Percentiles rank a stretch among this genome's conserved stretches.
Evolutionary conservation across 64 coral and sea anemone species (phyloP).

Genomic region (Montipora cactus): DNA sequence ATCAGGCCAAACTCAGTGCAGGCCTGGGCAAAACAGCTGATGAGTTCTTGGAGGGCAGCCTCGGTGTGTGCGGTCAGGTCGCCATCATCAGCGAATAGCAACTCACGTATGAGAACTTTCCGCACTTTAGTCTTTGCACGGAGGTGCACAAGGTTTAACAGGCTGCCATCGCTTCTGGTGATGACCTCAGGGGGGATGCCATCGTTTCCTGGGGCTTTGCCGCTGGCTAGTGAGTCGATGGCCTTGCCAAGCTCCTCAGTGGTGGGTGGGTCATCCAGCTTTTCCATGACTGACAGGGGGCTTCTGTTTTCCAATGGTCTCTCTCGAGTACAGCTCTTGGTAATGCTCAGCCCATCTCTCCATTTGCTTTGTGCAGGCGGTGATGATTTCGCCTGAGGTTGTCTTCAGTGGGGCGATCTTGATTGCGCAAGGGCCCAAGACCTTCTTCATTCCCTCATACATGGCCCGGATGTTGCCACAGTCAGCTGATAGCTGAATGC

Average conservation of each 20-base stretch:
- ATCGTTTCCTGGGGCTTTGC: conserved; percentile 36
- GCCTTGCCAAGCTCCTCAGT: conserved; percentile 9
- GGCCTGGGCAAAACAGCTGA: not conserved
- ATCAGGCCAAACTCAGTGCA: conserved; percentile 11
- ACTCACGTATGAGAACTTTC: not conserved
- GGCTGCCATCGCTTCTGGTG: conserved; percentile 6
- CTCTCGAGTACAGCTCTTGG: conserved; percentile 32
- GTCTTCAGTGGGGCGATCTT: conserved; percentile 11
- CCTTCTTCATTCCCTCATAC: conserved; percentile 27
- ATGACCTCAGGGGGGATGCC: conserved; percentile 36
- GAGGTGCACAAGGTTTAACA: not conserved
- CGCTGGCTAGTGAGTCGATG: conserved; percentile 13
- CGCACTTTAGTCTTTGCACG: not conserved
- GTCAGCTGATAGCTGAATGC: conserved; percentile 15
- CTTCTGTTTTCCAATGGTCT: not conserved
- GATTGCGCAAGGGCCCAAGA: conserved; percentile 21
- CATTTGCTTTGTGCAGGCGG: not conserved
- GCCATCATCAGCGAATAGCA: conserved; percentile 24
- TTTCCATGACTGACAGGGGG: conserved; percentile 22
- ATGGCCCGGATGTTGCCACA: conserved; percentile 24
- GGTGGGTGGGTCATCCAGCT: conserved; percentile 36
- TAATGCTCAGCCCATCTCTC: conserved; percentile 38
- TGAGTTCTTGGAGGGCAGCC: not conserved
- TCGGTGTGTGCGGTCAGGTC: not conserved
- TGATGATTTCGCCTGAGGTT: conserved; percentile 9